Conservation (phyloP, 2,797 vertebrate species). For the Hoplostethus mediterraneus region DNA sequence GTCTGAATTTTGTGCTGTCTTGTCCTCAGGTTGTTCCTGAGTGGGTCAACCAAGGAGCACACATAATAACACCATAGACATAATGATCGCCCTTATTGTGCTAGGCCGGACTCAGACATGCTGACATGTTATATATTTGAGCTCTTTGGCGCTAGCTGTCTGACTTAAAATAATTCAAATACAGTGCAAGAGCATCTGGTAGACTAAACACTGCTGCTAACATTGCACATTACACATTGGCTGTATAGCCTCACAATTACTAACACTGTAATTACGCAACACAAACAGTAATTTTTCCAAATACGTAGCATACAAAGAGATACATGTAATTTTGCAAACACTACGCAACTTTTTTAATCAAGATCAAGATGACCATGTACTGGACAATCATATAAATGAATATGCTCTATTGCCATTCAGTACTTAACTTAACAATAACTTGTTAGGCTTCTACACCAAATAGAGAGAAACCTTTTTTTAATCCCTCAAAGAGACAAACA, state of each 20-base stretch:
- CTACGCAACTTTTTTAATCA: neutral
- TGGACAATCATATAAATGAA: neutral
- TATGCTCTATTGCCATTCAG: neutral
- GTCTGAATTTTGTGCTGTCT: neutral
- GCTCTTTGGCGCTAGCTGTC: constrained; percentile 27
- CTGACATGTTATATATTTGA: constrained; percentile 6
- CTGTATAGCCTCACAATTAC: constrained; percentile 42
- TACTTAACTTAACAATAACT: neutral
- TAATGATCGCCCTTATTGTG: constrained; percentile 56
- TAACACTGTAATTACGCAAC: constrained; percentile 35
- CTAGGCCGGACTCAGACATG: constrained; percentile 30
- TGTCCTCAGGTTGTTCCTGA: neutral
- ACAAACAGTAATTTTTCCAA: constrained; percentile 42
- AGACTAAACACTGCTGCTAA: constrained; percentile 36
- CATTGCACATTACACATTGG: constrained; percentile 9
- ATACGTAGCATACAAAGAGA: neutral
- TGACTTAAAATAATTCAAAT: constrained; percentile 33
- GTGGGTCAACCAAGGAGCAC: constrained; percentile 16
- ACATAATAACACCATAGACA: constrained; percentile 49
- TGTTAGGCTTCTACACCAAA: no score
- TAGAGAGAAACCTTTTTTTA: no score
- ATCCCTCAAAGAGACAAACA: neutral
- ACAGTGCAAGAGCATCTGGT: constrained; percentile 24
- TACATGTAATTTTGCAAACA: neutral
- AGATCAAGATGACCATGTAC: neutral